Conservation (phyloP, 2,797 vertebrate species). For the Pteronotus mesoamericanus region DNA sequence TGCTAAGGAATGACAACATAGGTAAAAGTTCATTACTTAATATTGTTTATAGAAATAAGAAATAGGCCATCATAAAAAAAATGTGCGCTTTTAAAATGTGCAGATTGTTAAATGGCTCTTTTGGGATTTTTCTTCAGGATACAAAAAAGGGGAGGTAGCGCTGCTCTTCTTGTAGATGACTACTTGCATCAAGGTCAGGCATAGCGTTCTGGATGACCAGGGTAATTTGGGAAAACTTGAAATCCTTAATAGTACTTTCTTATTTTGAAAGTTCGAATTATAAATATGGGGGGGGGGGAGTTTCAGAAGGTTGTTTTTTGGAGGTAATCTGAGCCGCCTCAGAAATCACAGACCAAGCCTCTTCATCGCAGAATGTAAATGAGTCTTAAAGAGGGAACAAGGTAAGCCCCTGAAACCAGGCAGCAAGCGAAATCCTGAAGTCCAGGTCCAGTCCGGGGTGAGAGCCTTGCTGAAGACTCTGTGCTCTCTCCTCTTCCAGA, state of each 20-base stretch:
- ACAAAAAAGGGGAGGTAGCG: background rate
- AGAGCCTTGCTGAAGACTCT: background rate
- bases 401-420: background rate
- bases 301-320: background rate
- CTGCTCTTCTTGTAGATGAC: background rate
- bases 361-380: background rate
- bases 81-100: background rate
- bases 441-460: background rate
- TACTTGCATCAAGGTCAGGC: background rate
- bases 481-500: background rate
- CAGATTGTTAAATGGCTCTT: background rate
- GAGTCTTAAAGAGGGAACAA: background rate
- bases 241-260: background rate
- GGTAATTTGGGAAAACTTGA: background rate
- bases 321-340: background rate
- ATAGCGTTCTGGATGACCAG: background rate
- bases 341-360: background rate
- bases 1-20: conserved; percentile 8
- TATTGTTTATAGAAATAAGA: background rate
- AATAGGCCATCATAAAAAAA: background rate
- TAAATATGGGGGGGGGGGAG: background rate
- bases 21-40: conserved; percentile 6
- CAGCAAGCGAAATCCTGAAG: background rate
- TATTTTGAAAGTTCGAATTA: background rate
- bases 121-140: conserved; percentile 5